These are phyloP conservation scores for Gallinago undulata DNA, from an alignment of 2,113 vertebrate genomes.

Conservation along the genomic window DNA sequence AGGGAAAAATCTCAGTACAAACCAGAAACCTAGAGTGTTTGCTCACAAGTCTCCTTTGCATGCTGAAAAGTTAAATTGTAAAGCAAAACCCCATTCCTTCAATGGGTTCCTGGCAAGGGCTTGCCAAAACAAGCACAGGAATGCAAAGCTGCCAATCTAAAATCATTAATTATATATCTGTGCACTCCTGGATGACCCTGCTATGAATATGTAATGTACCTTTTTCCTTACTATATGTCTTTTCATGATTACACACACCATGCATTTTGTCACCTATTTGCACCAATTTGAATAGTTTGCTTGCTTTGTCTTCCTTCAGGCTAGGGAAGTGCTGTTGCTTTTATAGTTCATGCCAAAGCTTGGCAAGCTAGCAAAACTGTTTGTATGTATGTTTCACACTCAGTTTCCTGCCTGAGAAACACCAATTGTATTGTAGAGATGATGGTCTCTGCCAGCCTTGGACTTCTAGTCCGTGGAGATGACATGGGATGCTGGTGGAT, in stretches of 20 bases:
- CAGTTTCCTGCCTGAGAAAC: constrained; percentile 43
- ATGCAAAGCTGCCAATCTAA: neutral
- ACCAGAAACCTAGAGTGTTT: neutral
- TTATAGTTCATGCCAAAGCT: neutral
- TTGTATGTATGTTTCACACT: neutral
- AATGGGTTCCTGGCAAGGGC: neutral
- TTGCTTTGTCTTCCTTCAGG: constrained; percentile 14
- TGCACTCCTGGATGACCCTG: neutral
- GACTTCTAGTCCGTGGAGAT: neutral
- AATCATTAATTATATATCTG: neutral
- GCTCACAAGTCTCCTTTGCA: neutral
- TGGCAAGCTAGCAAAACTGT: constrained; percentile 33
- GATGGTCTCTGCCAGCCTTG: neutral
- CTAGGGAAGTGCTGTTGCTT: constrained; percentile 11
- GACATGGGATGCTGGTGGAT: neutral
- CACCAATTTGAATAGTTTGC: neutral
- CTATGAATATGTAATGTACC: neutral
- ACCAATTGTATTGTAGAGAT: neutral
- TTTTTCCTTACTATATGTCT: neutral
- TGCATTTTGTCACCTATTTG: neutral
- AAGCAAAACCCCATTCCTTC: neutral
- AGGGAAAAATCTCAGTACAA: neutral
- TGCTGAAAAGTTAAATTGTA: neutral
- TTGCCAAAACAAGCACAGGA: neutral
- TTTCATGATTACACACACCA: neutral